Evolutionary conservation across 2,888 invertebrate species (phyloP), one percentile per base, ranked within the genome.

Genomic region (Agonopterix heracliana): DNA sequence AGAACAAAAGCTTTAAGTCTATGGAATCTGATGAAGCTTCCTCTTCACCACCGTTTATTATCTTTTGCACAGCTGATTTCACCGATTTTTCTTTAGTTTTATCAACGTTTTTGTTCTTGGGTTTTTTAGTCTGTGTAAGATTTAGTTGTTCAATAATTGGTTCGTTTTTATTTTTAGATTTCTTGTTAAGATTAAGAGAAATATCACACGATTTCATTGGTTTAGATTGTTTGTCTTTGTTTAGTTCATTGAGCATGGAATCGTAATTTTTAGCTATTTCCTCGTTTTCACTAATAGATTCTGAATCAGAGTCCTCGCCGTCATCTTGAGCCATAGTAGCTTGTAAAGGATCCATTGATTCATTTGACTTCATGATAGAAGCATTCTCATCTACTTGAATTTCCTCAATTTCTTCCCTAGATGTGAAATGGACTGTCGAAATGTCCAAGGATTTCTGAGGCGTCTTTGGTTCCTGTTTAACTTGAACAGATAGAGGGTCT

Each of bases 261-360:
- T 84, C 79, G 54, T 82, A 86, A 57, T 80, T 81, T 45, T 79
- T 61, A n/a, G 69, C 62, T 48, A 83, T 79, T 63, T 83, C 79
- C 59, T 74, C 75, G 57, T 80, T 78, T 57, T 77, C 83, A 59
- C 78, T 82, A 12, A 71, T 65, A 34, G 75, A 70, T 10, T 9
- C 13, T 14, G 26, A 9, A 41, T 55, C 42, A 47, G n/a, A 7
- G 34, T 41, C 60, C 17, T 64, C 63, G 45, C 64, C 57, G 42
- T 67, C 62, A 2, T 66, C 60, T 26, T 26, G 26, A 17, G 56
- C 53, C 47, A 64, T 53, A 49, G 74, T 67, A 45, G 61, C 59
- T 55, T 77, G 70, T 54, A 85, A 66, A 7, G 84, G 83, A 58
- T 87, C 84, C 26, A 59, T 51, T 45, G 71, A 66, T 57, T 75